A percentile compares a stretch with the other conserved stretches of the same genome.
Evolutionary conservation across 1,140 invertebrate genomes (phyloP).

Genomic region (Heliconius melpomene): DNA sequence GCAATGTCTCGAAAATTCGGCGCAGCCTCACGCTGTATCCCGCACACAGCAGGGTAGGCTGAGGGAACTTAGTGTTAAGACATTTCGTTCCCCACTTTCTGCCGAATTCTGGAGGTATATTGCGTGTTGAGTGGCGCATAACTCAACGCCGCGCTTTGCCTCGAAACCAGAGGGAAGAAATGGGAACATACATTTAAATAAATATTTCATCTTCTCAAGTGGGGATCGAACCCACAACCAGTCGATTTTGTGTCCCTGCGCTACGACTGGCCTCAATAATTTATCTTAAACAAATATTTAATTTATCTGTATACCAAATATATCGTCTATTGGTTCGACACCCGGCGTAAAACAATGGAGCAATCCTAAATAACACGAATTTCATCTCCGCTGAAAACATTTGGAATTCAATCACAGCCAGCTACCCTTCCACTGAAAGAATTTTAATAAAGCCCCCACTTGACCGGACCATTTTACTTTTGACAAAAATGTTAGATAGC

Average conservation of each 20-base stretch:
- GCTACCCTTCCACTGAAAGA: conserved; percentile 10
- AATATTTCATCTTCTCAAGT: too few species aligned
- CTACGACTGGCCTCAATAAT: too few species aligned
- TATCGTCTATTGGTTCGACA: not conserved
- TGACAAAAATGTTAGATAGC: not conserved
- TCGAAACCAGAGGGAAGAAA: too few species aligned
- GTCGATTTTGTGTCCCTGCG: not conserved
- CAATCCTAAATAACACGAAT: conserved; percentile 3
- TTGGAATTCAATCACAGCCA: conserved; percentile 15
- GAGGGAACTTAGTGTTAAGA: too few species aligned
- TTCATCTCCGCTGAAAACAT: conserved; percentile 12
- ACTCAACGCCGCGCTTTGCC: too few species aligned
- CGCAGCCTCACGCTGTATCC: too few species aligned
- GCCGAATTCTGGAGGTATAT: too few species aligned
- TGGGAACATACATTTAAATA: too few species aligned
- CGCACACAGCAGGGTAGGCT: too few species aligned
- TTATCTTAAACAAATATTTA: not conserved
- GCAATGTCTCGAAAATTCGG: too few species aligned
- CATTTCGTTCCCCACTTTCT: too few species aligned
- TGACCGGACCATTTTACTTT: conserved; percentile 12
- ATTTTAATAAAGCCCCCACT: conserved; percentile 16
- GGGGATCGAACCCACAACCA: not conserved
- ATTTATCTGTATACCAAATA: not conserved
- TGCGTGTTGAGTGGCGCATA: too few species aligned
- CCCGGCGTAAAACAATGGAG: not conserved